These are phyloP conservation scores for Pissodes strobi DNA, from an alignment of 1,140 invertebrate species.

Conservation along the genomic window DNA sequence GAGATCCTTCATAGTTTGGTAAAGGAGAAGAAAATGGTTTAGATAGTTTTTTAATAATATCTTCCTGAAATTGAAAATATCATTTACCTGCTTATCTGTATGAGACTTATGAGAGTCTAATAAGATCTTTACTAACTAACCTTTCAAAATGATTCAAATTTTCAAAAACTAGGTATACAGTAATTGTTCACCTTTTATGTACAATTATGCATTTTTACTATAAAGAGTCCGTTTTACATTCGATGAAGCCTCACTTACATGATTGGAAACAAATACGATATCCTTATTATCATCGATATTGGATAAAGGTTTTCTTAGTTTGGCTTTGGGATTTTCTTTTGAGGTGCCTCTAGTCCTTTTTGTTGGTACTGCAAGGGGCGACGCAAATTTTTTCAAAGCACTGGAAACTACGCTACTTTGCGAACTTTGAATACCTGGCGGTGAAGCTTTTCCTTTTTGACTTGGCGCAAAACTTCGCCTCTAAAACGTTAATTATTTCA, in stretches of 20 bases:
- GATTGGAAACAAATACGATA: conserved; percentile 37
- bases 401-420: background rate
- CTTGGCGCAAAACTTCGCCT: conserved; percentile 63
- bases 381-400: conserved; percentile 24
- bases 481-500: too few species aligned
- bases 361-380: conserved; percentile 18
- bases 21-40: conserved; percentile 95
- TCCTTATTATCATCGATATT: conserved; percentile 35
- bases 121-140: too few species aligned
- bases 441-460: conserved; percentile 55
- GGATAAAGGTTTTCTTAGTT: conserved; percentile 40
- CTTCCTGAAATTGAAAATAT: conserved; percentile 65
- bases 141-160: too few species aligned
- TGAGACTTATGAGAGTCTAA: too few species aligned
- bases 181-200: too few species aligned
- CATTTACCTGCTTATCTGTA: too few species aligned
- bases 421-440: conserved; percentile 34
- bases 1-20: conserved; percentile 81
- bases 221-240: too few species aligned
- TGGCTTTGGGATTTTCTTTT: conserved; percentile 33
- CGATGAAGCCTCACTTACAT: too few species aligned
- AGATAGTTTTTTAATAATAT: conserved; percentile 78
- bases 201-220: too few species aligned
- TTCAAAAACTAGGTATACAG: too few species aligned
- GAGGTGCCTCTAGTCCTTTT: conserved; percentile 44